Evolutionary conservation across 2,888 invertebrate species (phyloP).

Genomic region (Fissipunctia ypsillon): DNA sequence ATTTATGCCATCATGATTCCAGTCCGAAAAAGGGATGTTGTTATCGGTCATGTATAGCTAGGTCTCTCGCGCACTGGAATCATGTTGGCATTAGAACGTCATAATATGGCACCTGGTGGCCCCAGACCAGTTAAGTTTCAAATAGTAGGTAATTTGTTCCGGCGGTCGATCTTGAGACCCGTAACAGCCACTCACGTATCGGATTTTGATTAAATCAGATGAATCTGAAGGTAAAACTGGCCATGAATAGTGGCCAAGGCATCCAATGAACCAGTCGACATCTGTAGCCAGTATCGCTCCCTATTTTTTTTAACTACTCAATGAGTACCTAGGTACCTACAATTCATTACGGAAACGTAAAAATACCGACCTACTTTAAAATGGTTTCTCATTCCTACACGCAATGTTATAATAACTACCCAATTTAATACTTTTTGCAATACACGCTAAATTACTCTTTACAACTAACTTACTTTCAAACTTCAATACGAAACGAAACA

Average conservation of each 20-base stretch:
- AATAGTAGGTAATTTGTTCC: neutral
- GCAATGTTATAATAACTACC: slow-evolving; percentile 14
- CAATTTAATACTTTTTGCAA: slow-evolving; percentile 16
- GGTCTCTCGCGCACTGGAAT: no score
- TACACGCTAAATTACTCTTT: slow-evolving; percentile 31
- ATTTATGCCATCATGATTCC: no score
- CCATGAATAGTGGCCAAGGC: neutral
- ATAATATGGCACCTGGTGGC: no score
- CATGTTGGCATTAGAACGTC: no score
- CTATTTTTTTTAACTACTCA: neutral
- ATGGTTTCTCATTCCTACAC: slow-evolving; percentile 43
- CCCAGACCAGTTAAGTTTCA: neutral
- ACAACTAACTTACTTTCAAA: slow-evolving; percentile 6
- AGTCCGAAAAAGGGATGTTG: no score
- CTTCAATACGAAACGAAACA: neutral
- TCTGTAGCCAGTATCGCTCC: neutral
- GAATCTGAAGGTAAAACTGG: neutral
- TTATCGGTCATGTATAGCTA: no score
- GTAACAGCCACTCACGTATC: neutral
- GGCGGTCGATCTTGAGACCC: neutral
- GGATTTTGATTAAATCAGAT: neutral
- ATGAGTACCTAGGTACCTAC: neutral
- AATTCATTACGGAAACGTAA: slow-evolving; percentile 13
- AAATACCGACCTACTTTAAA: slow-evolving; percentile 13
- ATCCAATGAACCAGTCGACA: neutral